Conservation (phyloP, 2,113 vertebrate genomes). For the Entelurus aequoreus region DNA sequence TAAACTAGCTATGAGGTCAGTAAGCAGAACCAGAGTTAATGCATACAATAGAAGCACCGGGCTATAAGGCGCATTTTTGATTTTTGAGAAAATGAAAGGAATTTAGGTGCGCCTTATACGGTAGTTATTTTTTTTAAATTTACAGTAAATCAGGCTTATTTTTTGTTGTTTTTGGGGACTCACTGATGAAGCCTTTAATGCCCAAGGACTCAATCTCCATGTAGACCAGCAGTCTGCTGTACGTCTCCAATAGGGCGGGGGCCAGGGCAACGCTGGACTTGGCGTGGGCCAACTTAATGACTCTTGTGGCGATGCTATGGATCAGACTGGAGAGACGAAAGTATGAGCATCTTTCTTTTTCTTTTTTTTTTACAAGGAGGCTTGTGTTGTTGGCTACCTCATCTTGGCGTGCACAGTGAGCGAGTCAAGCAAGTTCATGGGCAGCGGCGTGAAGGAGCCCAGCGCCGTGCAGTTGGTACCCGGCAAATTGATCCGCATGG, state of each 20-base stretch:
- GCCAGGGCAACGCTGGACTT: slow-evolving; percentile 91
- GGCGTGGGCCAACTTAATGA: slow-evolving; percentile 96
- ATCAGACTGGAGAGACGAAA: slow-evolving; percentile 77
- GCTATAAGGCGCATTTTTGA: too few relatives aligned
- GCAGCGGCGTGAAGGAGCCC: slow-evolving; percentile 87
- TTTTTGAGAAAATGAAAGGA: too few relatives aligned
- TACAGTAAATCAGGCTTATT: too few relatives aligned
- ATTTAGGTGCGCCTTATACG: too few relatives aligned
- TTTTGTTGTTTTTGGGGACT: slow-evolving; percentile 49
- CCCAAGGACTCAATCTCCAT: slow-evolving; percentile 99
- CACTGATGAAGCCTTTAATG: slow-evolving; percentile 99
- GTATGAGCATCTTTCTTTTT: neutral
- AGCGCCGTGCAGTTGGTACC: slow-evolving; percentile 93
- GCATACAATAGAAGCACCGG: too few relatives aligned
- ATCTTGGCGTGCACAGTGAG: slow-evolving; percentile 98
- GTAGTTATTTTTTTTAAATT: too few relatives aligned
- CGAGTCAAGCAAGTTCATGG: slow-evolving; percentile 97
- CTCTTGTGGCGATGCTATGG: slow-evolving; percentile 96
- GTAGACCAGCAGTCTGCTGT: slow-evolving; percentile 94
- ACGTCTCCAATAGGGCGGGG: slow-evolving; percentile 95
- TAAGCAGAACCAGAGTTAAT: too few relatives aligned
- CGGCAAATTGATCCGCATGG: slow-evolving; percentile 85
- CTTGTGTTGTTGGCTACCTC: slow-evolving; percentile 73
- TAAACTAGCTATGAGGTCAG: too few relatives aligned
- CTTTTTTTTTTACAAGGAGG: neutral